Percentiles rank a stretch among this genome's conserved stretches.
phyloP scores from a whole-genome alignment of 2,888 invertebrate species.

The Odontocolon sp. region DNA sequence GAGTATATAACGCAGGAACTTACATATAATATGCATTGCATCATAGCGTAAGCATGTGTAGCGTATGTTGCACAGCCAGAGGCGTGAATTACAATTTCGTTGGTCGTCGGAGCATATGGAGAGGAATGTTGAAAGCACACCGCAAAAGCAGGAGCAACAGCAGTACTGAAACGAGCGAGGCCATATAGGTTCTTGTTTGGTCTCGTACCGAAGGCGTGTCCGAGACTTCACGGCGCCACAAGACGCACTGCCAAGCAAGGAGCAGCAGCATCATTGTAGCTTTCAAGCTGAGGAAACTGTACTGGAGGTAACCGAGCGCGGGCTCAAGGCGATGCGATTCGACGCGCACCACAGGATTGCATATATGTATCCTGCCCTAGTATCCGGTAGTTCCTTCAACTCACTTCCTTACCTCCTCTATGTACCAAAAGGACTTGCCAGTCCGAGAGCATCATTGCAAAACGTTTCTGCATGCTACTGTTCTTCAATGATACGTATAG shows the following conservation, averaged over 20 bases:
- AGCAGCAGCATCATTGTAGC: conserved; percentile 69
- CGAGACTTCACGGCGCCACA: conserved; percentile 78
- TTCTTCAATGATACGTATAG: conserved; percentile 1
- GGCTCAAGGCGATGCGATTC: conserved; percentile 18
- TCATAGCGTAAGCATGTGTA: no score
- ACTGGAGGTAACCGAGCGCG: not conserved
- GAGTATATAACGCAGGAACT: conserved; percentile 54
- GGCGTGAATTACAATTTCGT: conserved; percentile 76
- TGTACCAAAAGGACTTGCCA: conserved; percentile 1
- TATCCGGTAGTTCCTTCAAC: conserved; percentile 46
- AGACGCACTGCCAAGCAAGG: conserved; percentile 71
- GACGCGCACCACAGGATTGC: conserved; percentile 31
- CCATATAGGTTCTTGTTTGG: conserved; percentile 60
- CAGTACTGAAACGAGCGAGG: conserved; percentile 28
- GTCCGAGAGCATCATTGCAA: conserved; percentile 26
- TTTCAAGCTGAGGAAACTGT: conserved; percentile 48
- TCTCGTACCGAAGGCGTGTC: conserved; percentile 69
- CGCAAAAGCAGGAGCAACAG: conserved; percentile 53
- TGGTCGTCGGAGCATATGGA: conserved; percentile 69
- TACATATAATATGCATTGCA: no score
- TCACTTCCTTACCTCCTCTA: conserved; percentile 29
- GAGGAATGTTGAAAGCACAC: conserved; percentile 62
- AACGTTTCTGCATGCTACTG: conserved; percentile 5
- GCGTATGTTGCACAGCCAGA: conserved; percentile 53
- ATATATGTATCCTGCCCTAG: conserved; percentile 33